A percentile compares a stretch with the other conserved stretches of the same genome.
These are phyloP conservation scores for Piprites chloris DNA, from an alignment of 2,113 vertebrate genomes.

Conservation along the genomic window DNA sequence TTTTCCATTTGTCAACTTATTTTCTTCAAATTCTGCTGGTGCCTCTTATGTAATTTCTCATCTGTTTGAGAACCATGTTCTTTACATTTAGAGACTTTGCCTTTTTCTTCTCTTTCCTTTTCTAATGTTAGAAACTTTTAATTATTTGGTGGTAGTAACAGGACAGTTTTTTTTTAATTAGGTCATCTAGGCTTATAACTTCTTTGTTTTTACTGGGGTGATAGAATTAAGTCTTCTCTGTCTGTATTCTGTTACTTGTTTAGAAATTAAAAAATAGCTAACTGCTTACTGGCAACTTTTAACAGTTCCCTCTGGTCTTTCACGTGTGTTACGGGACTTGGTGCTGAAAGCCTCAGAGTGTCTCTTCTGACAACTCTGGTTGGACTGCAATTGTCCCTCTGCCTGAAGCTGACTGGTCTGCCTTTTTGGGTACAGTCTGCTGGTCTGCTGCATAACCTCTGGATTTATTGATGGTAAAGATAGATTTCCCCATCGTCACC, in stretches of 20 bases:
- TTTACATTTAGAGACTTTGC: neutral
- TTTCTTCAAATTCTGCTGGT: neutral
- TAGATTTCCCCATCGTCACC: neutral
- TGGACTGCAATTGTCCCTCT: neutral
- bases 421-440: neutral
- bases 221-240: neutral
- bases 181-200: neutral
- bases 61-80: neutral
- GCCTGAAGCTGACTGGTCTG: neutral
- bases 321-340: neutral
- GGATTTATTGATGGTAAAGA: neutral
- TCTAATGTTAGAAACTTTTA: neutral
- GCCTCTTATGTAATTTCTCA: neutral
- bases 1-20: neutral
- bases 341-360: neutral
- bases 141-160: neutral
- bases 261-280: neutral
- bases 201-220: neutral
- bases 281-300: neutral
- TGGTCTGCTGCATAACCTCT: neutral
- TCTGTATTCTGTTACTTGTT: neutral
- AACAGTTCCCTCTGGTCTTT: neutral
- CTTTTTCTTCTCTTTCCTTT: fast-evolving
- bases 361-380: neutral
- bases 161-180: neutral